Conservation (phyloP, 2,113 vertebrate genomes). For the Melanerpes formicivorus region DNA sequence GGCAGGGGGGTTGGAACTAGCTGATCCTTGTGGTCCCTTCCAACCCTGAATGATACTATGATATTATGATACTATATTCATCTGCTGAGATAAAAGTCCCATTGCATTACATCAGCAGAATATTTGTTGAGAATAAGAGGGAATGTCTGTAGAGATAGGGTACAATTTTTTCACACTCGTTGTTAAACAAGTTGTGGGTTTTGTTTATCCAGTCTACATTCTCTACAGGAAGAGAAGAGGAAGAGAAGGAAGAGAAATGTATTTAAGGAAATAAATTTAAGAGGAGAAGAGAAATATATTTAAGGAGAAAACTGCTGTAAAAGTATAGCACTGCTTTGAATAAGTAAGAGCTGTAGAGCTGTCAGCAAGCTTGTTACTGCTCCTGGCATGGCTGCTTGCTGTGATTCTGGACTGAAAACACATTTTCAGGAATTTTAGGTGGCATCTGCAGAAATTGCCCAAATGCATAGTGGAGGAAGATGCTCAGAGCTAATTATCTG, state of each 20-base stretch:
- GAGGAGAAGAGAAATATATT: neutral
- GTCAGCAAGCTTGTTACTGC: constrained; percentile 7
- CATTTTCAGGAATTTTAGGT: neutral
- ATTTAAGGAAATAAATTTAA: neutral
- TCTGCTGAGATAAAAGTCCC: neutral
- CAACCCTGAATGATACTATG: too few relatives aligned
- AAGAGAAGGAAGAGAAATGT: neutral
- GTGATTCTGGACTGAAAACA: neutral
- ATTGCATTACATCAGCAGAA: neutral
- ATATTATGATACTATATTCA: neutral
- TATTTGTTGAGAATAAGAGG: neutral
- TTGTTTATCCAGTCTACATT: neutral
- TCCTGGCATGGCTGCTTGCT: neutral
- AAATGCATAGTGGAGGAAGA: accelerated
- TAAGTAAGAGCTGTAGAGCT: neutral
- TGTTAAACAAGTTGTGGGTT: neutral
- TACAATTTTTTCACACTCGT: neutral
- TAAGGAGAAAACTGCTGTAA: neutral
- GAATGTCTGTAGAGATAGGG: neutral
- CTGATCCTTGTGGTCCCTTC: too few relatives aligned
- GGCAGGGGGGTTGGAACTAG: too few relatives aligned
- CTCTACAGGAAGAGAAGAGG: neutral
- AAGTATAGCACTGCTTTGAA: neutral
- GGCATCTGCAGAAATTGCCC: neutral
- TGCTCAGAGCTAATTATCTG: neutral